Evolutionary conservation across 1,140 invertebrate species (phyloP).

Genomic region (Panagrolaimus sp.): DNA sequence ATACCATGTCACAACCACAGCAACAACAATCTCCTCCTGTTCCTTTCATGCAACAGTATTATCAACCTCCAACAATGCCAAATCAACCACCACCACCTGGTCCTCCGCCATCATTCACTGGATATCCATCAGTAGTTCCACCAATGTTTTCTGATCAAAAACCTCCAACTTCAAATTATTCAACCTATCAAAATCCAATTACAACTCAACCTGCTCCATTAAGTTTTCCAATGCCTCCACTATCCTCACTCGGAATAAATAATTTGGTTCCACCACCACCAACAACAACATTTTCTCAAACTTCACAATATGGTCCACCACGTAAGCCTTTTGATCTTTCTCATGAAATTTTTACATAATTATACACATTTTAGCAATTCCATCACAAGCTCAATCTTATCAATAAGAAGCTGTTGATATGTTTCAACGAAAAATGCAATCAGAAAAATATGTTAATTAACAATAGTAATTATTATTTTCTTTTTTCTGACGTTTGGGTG

Average conservation of each 20-base stretch:
- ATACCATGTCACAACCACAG: neutral
- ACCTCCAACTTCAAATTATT: slow-evolving; percentile 14
- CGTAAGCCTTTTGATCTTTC: too few species aligned
- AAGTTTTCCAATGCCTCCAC: slow-evolving; percentile 56
- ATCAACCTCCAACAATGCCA: neutral
- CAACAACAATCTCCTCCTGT: slow-evolving; percentile 6
- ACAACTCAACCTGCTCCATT: slow-evolving; percentile 28
- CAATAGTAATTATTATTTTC: too few species aligned
- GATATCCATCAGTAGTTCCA: neutral
- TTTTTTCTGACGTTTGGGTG: too few species aligned
- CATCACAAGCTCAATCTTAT: neutral
- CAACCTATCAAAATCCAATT: neutral
- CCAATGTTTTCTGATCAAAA: slow-evolving; percentile 17
- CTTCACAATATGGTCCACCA: neutral
- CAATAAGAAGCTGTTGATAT: too few species aligned
- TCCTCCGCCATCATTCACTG: neutral
- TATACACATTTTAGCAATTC: neutral
- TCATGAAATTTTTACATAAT: neutral
- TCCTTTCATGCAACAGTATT: slow-evolving; percentile 1
- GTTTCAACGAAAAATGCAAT: too few species aligned
- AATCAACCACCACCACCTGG: slow-evolving; percentile 9
- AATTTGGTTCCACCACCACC: slow-evolving; percentile 49
- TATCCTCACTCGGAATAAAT: slow-evolving; percentile 50
- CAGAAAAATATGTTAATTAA: too few species aligned
- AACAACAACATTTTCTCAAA: slow-evolving; percentile 8